Percentiles rank a stretch among this genome's conserved stretches.
These are phyloP conservation scores for Onychomys leucogaster DNA, from an alignment of 2,797 vertebrate species.

Conservation along the genomic window DNA sequence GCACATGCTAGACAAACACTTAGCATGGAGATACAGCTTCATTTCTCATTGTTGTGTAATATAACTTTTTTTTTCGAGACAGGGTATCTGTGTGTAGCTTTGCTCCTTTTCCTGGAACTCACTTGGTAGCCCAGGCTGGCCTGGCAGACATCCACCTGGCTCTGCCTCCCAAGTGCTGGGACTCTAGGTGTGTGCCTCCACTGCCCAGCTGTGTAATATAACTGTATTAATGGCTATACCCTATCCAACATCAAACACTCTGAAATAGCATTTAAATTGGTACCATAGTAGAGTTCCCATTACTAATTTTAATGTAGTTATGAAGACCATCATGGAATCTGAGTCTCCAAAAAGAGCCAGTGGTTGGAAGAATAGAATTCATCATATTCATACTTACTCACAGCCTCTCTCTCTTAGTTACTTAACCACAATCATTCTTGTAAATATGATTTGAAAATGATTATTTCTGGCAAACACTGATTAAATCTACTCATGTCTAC, in stretches of 20 bases:
- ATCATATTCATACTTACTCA: slow-evolving; percentile 30
- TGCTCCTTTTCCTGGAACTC: too few relatives aligned
- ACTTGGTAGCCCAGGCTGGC: too few relatives aligned
- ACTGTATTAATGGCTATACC: not conserved
- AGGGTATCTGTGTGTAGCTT: too few relatives aligned
- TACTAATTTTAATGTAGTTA: not conserved
- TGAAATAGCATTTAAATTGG: not conserved
- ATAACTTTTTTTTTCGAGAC: too few relatives aligned
- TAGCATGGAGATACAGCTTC: not conserved
- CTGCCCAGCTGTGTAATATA: too few relatives aligned
- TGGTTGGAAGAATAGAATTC: not conserved
- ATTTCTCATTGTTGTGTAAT: not conserved
- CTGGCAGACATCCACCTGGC: too few relatives aligned
- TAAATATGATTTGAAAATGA: not conserved
- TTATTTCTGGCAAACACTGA: not conserved
- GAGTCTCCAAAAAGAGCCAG: not conserved
- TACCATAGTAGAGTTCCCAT: not conserved
- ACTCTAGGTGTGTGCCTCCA: too few relatives aligned
- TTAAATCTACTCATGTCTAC: not conserved
- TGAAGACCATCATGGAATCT: not conserved
- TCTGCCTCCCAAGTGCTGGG: too few relatives aligned
- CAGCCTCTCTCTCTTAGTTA: not conserved
- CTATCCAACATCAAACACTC: not conserved
- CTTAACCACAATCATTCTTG: not conserved
- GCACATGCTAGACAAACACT: too few relatives aligned